Evolutionary conservation across 2,113 vertebrate species (phyloP).

Genomic region (Syngnathus typhle): DNA sequence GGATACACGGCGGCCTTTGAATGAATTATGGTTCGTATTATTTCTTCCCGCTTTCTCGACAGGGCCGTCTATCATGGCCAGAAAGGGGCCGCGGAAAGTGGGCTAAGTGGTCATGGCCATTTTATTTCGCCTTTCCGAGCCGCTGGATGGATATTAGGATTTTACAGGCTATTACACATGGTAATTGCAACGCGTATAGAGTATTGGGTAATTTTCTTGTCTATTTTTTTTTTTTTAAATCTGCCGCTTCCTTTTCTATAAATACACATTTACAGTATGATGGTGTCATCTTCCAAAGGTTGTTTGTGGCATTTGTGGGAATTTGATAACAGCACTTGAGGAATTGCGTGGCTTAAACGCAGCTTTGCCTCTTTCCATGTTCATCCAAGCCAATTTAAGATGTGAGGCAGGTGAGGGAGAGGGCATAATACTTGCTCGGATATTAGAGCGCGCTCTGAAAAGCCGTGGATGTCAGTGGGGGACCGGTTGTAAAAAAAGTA

Average conservation of each 20-base stretch:
- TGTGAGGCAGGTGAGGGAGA: slow-evolving; percentile 28
- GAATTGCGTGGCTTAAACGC: slow-evolving; percentile 56
- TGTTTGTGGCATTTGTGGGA: slow-evolving; percentile 49
- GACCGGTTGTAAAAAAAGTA: slow-evolving; percentile 17
- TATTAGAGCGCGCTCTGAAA: slow-evolving; percentile 37
- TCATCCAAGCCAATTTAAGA: slow-evolving; percentile 66
- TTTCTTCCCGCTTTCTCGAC: slow-evolving; percentile 65
- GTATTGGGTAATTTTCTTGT: slow-evolving; percentile 63
- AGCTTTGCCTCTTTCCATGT: slow-evolving; percentile 60
- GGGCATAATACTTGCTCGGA: slow-evolving; percentile 45
- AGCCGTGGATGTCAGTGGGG: slow-evolving; percentile 35
- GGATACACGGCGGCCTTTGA: slow-evolving; percentile 58
- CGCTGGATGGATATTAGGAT: slow-evolving; percentile 74
- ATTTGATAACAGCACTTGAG: slow-evolving; percentile 61
- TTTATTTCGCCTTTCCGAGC: slow-evolving; percentile 69
- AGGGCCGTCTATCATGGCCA: slow-evolving; percentile 69
- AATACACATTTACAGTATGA: slow-evolving; percentile 56
- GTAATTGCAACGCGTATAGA: slow-evolving; percentile 74
- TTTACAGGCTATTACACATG: slow-evolving; percentile 78
- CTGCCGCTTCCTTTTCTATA: slow-evolving; percentile 34
- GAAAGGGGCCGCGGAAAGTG: slow-evolving; percentile 62
- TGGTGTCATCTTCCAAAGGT: slow-evolving; percentile 50
- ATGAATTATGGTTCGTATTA: slow-evolving; percentile 73
- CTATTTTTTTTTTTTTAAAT: slow-evolving; percentile 15
- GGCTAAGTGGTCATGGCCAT: slow-evolving; percentile 70